Evolutionary conservation across 37 sponge, comb jelly and placozoan species (phyloP).

Genomic region (Oopsacas minuta): DNA sequence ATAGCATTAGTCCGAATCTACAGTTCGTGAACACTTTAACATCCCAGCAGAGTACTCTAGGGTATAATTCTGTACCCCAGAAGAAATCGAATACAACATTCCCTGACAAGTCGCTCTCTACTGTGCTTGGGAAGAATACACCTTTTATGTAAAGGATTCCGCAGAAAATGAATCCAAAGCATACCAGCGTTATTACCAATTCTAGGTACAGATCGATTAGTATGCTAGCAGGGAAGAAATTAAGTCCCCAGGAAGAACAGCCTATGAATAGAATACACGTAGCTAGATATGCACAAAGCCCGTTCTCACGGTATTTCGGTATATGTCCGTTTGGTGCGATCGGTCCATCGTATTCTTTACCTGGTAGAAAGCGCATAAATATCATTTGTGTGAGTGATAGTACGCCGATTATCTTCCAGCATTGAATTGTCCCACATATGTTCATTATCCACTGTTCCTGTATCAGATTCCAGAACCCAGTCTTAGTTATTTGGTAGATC

Average conservation of each 20-base stretch:
- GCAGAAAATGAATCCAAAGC: conserved; percentile 23
- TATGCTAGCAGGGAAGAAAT: not conserved
- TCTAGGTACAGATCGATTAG: conserved; percentile 12
- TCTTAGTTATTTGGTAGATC: not conserved
- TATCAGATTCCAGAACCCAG: not conserved
- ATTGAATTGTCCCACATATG: not conserved
- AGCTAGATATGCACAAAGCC: not conserved
- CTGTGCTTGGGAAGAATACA: conserved; percentile 15
- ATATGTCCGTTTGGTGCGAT: conserved; percentile 20
- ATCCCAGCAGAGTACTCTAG: conserved; percentile 20
- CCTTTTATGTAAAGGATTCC: conserved; percentile 11
- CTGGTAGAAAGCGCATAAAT: not conserved
- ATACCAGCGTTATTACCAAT: conserved; percentile 13
- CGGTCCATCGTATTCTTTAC: conserved; percentile 12
- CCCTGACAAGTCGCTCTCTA: conserved; percentile 16
- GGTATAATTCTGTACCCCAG: conserved; percentile 29
- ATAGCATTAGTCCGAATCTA: conserved; percentile 24
- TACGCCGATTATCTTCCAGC: not conserved
- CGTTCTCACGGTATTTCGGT: conserved; percentile 16
- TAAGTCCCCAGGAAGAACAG: not conserved
- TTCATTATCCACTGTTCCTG: not conserved
- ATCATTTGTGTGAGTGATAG: not conserved
- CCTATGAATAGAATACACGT: not conserved
- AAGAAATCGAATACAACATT: conserved; percentile 24
- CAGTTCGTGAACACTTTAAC: conserved; percentile 28